Conservation (phyloP, 1,140 invertebrate species). For the Teleopsis dalmanni region DNA sequence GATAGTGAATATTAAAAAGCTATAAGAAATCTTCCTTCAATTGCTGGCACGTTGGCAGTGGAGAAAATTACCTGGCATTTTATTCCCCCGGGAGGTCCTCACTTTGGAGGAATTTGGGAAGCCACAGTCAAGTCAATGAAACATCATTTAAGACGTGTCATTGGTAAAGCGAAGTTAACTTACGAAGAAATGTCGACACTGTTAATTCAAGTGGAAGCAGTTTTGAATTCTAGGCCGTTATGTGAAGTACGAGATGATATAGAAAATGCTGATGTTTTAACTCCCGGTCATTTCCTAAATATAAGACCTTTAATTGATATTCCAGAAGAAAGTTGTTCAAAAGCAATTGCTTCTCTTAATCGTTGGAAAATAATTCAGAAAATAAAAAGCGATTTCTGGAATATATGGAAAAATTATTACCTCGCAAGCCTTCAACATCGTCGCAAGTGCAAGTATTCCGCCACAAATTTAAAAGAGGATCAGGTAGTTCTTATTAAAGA, state of each 20-base stretch:
- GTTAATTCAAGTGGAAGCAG: conserved; percentile 20
- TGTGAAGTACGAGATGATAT: conserved; percentile 6
- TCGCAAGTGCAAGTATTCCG: conserved; percentile 19
- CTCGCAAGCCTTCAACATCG: conserved; percentile 22
- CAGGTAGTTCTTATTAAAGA: conserved; percentile 21
- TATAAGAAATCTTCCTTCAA: too few relatives aligned
- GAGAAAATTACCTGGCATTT: too few relatives aligned
- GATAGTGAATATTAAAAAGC: too few relatives aligned
- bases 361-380: conserved; percentile 25
- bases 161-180: conserved; percentile 13
- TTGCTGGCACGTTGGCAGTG: too few relatives aligned
- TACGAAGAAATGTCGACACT: conserved; percentile 29
- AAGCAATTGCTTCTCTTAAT: conserved; percentile 12
- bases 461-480: conserved; percentile 10
- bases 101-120: conserved; percentile 42
- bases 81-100: conserved; percentile 27
- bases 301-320: conserved; percentile 15
- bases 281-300: conserved; percentile 28
- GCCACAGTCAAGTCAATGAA: conserved; percentile 28
- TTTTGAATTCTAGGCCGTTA: conserved; percentile 24
- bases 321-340: conserved; percentile 16
- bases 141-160: conserved; percentile 15
- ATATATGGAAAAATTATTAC: conserved; percentile 26
- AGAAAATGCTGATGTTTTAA: conserved; percentile 14
- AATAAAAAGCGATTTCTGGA: conserved; percentile 28